These are phyloP conservation scores for Hyperoplus immaculatus DNA, from an alignment of 2,797 vertebrate genomes.

Conservation along the genomic window DNA sequence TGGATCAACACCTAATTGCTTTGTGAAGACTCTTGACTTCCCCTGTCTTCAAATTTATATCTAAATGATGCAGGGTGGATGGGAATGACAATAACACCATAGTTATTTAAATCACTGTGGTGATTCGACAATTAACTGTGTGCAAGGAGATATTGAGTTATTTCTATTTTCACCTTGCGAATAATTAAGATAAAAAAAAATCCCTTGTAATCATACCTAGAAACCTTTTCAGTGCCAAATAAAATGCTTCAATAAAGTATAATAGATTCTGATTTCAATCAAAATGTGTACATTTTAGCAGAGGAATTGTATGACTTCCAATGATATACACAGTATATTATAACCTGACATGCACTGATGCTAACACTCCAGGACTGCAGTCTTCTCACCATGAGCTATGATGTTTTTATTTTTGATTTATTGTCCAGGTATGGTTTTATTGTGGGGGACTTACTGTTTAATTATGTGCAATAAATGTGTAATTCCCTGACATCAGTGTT, in stretches of 20 bases:
- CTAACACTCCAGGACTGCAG: background rate
- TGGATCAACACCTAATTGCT: constrained; percentile 60
- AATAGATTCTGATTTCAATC: background rate
- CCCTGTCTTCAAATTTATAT: constrained; percentile 52
- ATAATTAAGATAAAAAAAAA: background rate
- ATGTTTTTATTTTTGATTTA: background rate
- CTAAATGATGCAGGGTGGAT: constrained; percentile 38
- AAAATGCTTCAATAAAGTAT: background rate
- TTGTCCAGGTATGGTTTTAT: constrained; percentile 1
- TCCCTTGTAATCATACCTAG: background rate
- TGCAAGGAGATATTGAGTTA: too few species aligned
- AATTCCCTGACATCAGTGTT: background rate
- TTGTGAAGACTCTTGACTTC: constrained; percentile 39
- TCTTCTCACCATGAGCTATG: background rate
- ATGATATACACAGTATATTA: background rate
- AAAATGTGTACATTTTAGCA: background rate
- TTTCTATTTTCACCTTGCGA: background rate
- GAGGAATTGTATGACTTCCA: too few species aligned
- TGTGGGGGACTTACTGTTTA: constrained; percentile 9
- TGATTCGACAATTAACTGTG: too few species aligned
- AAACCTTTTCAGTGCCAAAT: background rate
- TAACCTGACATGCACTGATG: background rate
- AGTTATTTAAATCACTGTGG: constrained; percentile 17
- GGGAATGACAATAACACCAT: constrained; percentile 36
- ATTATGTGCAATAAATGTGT: constrained; percentile 15